These are phyloP conservation scores for Danio aesculapii DNA, from an alignment of 2,797 vertebrate species.

Conservation along the genomic window DNA sequence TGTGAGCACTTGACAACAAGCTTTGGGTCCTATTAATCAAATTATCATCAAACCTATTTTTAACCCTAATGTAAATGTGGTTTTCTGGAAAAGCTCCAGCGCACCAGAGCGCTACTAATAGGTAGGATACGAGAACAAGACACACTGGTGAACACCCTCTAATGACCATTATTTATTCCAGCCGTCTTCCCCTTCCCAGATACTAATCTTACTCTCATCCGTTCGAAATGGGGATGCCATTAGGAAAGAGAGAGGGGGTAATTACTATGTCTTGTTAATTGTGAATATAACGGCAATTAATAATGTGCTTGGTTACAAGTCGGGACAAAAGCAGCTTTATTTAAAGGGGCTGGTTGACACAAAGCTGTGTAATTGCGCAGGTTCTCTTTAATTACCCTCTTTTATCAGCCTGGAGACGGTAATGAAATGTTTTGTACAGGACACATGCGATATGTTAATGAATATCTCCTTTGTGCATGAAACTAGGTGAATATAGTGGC, in stretches of 20 bases:
- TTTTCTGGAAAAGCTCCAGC: slow-evolving; percentile 44
- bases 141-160: slow-evolving; percentile 61
- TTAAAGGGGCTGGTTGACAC: slow-evolving; percentile 58
- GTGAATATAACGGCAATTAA: slow-evolving; percentile 72
- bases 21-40: slow-evolving; percentile 76
- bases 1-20: slow-evolving; percentile 65
- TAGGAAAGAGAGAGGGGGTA: slow-evolving; percentile 63
- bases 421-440: slow-evolving; percentile 39
- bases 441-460: slow-evolving; percentile 7
- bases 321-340: slow-evolving; percentile 57
- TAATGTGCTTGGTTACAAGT: slow-evolving; percentile 64
- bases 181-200: slow-evolving; percentile 65
- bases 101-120: slow-evolving; percentile 44
- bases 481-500: not conserved
- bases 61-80: slow-evolving; percentile 75
- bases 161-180: slow-evolving; percentile 81
- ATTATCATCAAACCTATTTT: slow-evolving; percentile 71
- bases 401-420: slow-evolving; percentile 47
- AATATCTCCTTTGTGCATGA: not conserved
- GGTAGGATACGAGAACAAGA: slow-evolving; percentile 67
- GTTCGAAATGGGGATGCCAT: slow-evolving; percentile 69
- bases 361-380: slow-evolving; percentile 45
- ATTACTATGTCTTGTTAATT: slow-evolving; percentile 76
- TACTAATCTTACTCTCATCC: slow-evolving; percentile 69
- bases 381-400: slow-evolving; percentile 50